Evolutionary conservation across 64 coral and sea anemone genomes (phyloP), one percentile per base, ranked within the genome.

Genomic region (Montipora sp.): DNA sequence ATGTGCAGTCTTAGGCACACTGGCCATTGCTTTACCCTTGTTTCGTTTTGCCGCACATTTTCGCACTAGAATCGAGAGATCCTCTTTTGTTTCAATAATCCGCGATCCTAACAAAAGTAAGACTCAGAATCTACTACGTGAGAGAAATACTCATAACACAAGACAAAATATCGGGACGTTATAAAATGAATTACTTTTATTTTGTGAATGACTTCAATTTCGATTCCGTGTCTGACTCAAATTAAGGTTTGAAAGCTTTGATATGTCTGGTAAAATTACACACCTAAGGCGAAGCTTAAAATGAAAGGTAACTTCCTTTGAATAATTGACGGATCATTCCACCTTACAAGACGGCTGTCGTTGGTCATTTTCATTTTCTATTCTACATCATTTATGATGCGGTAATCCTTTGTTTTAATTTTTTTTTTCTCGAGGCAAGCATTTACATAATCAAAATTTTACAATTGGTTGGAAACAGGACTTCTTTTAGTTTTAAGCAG

Each of bases 1-100:
- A 55, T 90, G 95, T 27, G 95, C 95, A 12, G 87, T 96, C 48
- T 84, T 96, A 1, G 95, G 95, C 0, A 91, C 95, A 44, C 75
- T 96, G 5, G 75, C 93, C 2, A 93, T 96, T 11, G 95, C 95
- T 2, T 48, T 96, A n/a, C 95, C 95, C 0, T 74, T 96, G 46
- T 96, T 96, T 90, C 91, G 95, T 14, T 96, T 96, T 46, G 95
- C 95, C 10, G 91, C 91, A 19, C 92, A 96, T 24, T 93, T 96
- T 51, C 72, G 91, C 67, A 75, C 68, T 1, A 93, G 48, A 90
- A 51, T 96, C 14, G 91, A 93, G 65, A 70, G 47, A 46, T 85
- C 82, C 9, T 18, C 43, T 51, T 71, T 71, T 21, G 47, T 85
- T 47, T 10, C 15, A 85, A 13, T 16, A 19, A 11, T 4, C 18